Base-by-base conservation (phyloP, 2,797 vertebrate genomes). In the Taenioides sp. region DNA sequence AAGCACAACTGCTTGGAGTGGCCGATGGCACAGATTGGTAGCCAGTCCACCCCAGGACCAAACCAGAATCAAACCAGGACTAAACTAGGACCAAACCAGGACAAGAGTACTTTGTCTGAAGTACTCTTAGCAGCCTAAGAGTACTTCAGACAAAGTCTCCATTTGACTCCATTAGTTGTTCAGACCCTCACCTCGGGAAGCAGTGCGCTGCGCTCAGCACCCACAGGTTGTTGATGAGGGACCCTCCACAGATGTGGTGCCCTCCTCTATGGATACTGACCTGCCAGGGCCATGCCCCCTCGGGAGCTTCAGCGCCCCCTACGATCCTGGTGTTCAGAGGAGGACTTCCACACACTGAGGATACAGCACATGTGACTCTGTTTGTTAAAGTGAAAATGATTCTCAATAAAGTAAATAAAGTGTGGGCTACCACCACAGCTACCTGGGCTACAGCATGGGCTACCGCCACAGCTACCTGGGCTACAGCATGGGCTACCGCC, bases 321-420 rank as follows among this genome's bases (percentile, higher is more conserved):
- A 83, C 84, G 0, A 90, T 90, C 70, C 73, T 73, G 72, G 3
- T 70, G 77, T 88, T 87, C 18, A 78, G 70, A 0, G 2, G 0
- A 0, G 84, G 0, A 5, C 0, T 2, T 28, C 88, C 88, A 12
- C 88, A 89, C 7, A 57, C 88, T 89, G 65, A 23, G 22, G 64
- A 72, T 3, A 70, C 1, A 74, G 5, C 27, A 23, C 11, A n/a
- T 3, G 25, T 20, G 25, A 14, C 0, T 52, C 40, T 52, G 64
- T 76, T 27, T 27, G 25, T 2, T 47, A 52, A 3, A 20, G 65
- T 22, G 11, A 37, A 60, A 34, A 1, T 14, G 11, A 40, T 10
- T 3, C 25, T 6, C 5, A 5, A n/a, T n/a, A n/a, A n/a, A n/a
- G n/a, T n/a, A n/a, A n/a, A n/a, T n/a, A n/a, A n/a, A n/a, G n/a